Conservation (phyloP, 2,888 invertebrate genomes). For the Nephrocerus scutellatus region DNA sequence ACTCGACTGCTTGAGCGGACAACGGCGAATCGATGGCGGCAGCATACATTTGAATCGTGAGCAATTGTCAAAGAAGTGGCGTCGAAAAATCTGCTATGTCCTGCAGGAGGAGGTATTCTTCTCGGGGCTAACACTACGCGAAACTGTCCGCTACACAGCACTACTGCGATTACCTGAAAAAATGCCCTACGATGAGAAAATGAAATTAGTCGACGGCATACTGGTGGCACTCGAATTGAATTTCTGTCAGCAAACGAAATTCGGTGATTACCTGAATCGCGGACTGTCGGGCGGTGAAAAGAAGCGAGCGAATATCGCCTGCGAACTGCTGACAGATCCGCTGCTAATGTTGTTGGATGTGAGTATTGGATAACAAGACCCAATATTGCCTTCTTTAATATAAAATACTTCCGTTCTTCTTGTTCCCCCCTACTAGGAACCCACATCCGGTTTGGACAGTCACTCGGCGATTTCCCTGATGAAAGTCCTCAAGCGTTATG, state of each 20-base stretch:
- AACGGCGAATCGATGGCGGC: conserved; percentile 60
- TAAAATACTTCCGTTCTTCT: too few species aligned
- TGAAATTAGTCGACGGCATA: conserved; percentile 70
- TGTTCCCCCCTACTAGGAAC: conserved; percentile 55
- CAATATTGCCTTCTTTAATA: conserved; percentile 6
- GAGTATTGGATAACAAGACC: conserved; percentile 42
- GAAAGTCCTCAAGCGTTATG: conserved; percentile 65
- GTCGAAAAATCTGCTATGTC: conserved; percentile 71
- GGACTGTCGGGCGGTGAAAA: conserved; percentile 78
- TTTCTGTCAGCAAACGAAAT: conserved; percentile 69
- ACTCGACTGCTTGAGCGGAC: conserved; percentile 66
- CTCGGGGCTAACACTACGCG: conserved; percentile 67
- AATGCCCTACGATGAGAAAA: conserved; percentile 63
- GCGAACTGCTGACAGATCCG: conserved; percentile 74
- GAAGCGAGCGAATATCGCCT: conserved; percentile 75
- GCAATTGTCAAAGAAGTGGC: conserved; percentile 60
- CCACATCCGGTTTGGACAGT: conserved; percentile 75
- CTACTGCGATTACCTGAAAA: conserved; percentile 61
- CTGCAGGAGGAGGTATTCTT: conserved; percentile 78
- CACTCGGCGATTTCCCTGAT: conserved; percentile 70
- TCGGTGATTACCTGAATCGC: conserved; percentile 67
- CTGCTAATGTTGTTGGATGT: conserved; percentile 72
- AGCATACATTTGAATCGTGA: conserved; percentile 59
- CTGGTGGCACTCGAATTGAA: conserved; percentile 67
- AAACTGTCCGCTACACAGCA: conserved; percentile 62